These are phyloP conservation scores for Pheosia gnoma DNA, from an alignment of 2,888 invertebrate species.

Conservation along the genomic window DNA sequence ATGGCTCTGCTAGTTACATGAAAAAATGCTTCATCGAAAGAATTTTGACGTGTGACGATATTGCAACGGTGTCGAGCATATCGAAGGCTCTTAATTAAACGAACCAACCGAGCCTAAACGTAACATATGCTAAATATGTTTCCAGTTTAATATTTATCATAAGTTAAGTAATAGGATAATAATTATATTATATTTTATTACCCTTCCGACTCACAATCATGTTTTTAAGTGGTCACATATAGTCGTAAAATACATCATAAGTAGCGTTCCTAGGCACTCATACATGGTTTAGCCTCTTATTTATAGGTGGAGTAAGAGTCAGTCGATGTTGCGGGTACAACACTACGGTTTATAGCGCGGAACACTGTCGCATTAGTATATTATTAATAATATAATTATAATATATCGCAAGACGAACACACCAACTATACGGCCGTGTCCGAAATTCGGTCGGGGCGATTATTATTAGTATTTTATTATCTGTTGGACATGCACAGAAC, in stretches of 20 bases:
- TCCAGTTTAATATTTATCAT: constrained; percentile 52
- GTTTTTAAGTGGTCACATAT: constrained; percentile 73
- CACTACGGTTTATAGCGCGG: constrained; percentile 51
- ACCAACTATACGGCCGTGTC: too few species aligned
- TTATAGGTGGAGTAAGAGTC: constrained; percentile 59
- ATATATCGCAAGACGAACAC: background rate
- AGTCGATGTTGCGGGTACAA: constrained; percentile 59
- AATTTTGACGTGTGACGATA: constrained; percentile 15
- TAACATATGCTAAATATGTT: constrained; percentile 32
- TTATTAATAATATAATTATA: constrained; percentile 19
- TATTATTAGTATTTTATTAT: too few species aligned
- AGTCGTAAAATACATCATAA: constrained; percentile 78
- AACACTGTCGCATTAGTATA: constrained; percentile 41
- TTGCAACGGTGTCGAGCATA: background rate
- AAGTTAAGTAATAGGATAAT: constrained; percentile 67
- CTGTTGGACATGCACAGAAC: constrained; percentile 27
- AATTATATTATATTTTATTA: constrained; percentile 65
- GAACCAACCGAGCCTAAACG: background rate
- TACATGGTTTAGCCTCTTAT: constrained; percentile 71
- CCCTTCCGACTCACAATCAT: constrained; percentile 81
- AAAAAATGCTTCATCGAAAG: constrained; percentile 18
- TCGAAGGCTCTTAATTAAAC: background rate
- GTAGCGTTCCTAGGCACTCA: constrained; percentile 81
- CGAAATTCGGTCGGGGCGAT: too few species aligned
- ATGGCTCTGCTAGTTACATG: background rate